Percentiles rank a stretch among this genome's conserved stretches.
Conservation (phyloP, 2,797 vertebrate species). For the Rhinatrema bivittatum region DNA sequence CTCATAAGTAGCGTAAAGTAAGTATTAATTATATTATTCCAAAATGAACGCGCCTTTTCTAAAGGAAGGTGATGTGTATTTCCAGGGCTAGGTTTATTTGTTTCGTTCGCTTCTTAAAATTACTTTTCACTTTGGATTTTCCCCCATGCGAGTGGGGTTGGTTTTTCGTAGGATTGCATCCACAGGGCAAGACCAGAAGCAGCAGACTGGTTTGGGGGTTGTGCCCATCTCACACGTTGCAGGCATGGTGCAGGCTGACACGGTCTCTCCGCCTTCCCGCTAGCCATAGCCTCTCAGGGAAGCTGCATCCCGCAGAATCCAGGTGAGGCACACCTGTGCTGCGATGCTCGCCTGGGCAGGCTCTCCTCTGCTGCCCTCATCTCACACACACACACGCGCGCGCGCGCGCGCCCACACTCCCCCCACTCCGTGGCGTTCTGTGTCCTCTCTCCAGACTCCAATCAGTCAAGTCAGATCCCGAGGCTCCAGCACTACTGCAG, state of each 20-base stretch:
- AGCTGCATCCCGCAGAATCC: background rate
- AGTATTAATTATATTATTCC: background rate
- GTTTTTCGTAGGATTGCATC: background rate
- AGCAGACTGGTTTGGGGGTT: background rate
- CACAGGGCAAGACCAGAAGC: no score
- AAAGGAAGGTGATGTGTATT: no score
- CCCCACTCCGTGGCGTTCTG: background rate
- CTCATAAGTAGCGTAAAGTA: background rate
- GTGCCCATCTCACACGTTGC: conserved; percentile 5
- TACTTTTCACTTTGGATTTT: background rate
- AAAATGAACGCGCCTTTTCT: background rate
- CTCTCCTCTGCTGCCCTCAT: conserved; percentile 1
- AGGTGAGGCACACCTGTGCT: background rate
- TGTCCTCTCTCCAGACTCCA: background rate
- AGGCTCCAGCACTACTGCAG: conserved; percentile 3
- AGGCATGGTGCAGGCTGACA: background rate
- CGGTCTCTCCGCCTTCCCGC: background rate
- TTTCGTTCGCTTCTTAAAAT: background rate
- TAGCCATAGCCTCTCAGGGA: background rate
- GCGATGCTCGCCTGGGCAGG: background rate
- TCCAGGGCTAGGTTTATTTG: background rate
- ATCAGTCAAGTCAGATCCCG: background rate
- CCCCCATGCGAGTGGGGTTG: background rate
- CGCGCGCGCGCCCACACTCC: no score
- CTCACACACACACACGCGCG: conserved; percentile 1